Base-by-base conservation (phyloP, 2,797 vertebrate species). In the Lepilemur ruficaudatus region DNA sequence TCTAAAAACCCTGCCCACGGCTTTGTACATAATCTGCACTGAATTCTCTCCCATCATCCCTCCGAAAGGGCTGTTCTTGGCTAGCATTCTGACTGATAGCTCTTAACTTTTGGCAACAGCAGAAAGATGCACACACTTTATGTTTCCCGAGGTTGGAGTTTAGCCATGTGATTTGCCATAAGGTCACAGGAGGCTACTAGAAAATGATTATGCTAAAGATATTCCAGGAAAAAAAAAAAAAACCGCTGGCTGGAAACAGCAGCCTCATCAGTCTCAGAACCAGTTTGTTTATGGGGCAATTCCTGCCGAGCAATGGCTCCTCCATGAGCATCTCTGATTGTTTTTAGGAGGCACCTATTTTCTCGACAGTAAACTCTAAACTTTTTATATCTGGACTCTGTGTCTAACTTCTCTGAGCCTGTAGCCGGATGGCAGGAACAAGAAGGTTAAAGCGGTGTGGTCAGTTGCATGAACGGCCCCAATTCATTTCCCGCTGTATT, bases 401-500 rank as follows among this genome's bases (percentile, higher is more conserved):
- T 0, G 1, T 72, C 35, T 92, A 38, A 28, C 25, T 87, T 84
- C 41, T 22, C 43, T 23, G 35, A 90, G 65, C 18, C 61, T 22
- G 38, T 41, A 28, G 8, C 32, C 18, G 14, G 0, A 0, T 43
- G 35, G 55, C 46, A 38, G 57, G 59, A 83, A 41, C 5, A 0
- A 11, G 52, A 30, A 48, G 79, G 38, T 50, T 18, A 20, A 32
- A 7, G 5, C 1, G 50, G 5, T 5, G 2, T 30, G 48, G 22
- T 12, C 48, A 17, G 0, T 22, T 43, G 61, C 2, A 2, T 0
- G 61, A 28, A 15, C 3, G 17, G 7, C 9, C 4, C 22, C 4
- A 12, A 0, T 6, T 75, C 46, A 0, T 78, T 41, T 52, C 14
- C 4, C 35, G n/a, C 30, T 0, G 11, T 0, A 0, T 22, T 35